Evolutionary conservation across 2,888 invertebrate genomes (phyloP).

Genomic region (Muschampia plurimacula): DNA sequence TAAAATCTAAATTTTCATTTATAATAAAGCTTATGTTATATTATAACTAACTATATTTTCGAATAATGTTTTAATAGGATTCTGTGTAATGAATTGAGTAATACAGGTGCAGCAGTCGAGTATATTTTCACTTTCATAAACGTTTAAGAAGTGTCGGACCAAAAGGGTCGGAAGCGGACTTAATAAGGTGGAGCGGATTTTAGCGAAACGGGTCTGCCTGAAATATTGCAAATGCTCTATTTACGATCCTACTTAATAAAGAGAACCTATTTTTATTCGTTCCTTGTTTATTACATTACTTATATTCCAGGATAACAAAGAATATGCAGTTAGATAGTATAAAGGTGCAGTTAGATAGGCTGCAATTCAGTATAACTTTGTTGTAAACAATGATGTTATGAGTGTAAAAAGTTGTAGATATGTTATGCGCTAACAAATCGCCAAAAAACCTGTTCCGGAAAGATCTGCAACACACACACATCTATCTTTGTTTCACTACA

Average conservation of each 20-base stretch:
- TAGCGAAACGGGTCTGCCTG: slow-evolving; percentile 64
- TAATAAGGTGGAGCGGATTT: slow-evolving; percentile 72
- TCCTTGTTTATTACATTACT: slow-evolving; percentile 5
- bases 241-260: slow-evolving; percentile 62
- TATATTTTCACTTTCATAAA: slow-evolving; percentile 73
- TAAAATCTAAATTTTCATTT: no score
- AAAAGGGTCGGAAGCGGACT: slow-evolving; percentile 69
- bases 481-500: no score
- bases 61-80: not conserved
- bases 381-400: no score
- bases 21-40: no score
- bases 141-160: slow-evolving; percentile 54
- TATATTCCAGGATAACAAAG: not conserved
- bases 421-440: no score
- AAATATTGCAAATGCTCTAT: slow-evolving; percentile 67
- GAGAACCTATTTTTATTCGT: slow-evolving; percentile 47
- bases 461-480: no score
- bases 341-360: not conserved
- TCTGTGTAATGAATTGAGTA: not conserved
- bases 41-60: not conserved
- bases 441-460: no score
- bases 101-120: slow-evolving; percentile 69
- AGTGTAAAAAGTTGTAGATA: no score
- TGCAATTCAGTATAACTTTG: no score
- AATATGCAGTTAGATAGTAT: not conserved